phyloP scores from a whole-genome alignment of 2,797 vertebrate species.

The Hydrophis major region DNA sequence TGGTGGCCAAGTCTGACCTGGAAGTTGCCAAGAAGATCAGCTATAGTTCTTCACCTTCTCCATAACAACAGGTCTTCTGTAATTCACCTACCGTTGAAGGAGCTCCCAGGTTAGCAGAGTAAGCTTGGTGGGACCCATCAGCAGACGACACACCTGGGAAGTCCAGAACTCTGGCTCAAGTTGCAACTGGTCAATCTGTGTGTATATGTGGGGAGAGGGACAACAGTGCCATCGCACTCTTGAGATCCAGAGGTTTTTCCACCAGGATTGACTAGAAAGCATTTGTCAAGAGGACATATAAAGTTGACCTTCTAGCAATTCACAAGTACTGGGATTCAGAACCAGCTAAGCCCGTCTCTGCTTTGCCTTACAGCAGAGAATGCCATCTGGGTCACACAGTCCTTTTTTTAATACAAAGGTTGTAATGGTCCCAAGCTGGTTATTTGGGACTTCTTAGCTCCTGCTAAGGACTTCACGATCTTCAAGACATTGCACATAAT shows the following conservation, averaged over 20 bases:
- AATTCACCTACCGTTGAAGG: not conserved
- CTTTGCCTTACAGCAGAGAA: not conserved
- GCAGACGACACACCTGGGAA: not conserved
- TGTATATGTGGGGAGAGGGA: fast-evolving
- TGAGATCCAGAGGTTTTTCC: not conserved
- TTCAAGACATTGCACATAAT: too few relatives aligned
- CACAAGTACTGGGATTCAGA: not conserved
- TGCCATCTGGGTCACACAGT: not conserved
- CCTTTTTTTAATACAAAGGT: not conserved
- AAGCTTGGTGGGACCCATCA: not conserved
- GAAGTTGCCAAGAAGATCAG: slow-evolving; percentile 91
- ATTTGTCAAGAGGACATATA: not conserved
- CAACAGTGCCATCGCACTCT: not conserved
- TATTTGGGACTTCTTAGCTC: not conserved
- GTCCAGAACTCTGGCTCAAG: not conserved
- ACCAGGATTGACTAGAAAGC: not conserved
- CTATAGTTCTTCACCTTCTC: slow-evolving; percentile 81
- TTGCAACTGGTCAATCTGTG: not conserved
- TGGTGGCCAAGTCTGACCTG: slow-evolving; percentile 90
- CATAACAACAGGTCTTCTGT: slow-evolving; percentile 65
- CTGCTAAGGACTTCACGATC: not conserved
- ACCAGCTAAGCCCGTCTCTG: not conserved
- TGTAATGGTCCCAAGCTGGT: too few relatives aligned
- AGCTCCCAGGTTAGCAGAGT: not conserved
- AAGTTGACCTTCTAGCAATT: not conserved